phyloP scores from a whole-genome alignment of 2,888 invertebrate genomes.

The Morpho helenor region DNA sequence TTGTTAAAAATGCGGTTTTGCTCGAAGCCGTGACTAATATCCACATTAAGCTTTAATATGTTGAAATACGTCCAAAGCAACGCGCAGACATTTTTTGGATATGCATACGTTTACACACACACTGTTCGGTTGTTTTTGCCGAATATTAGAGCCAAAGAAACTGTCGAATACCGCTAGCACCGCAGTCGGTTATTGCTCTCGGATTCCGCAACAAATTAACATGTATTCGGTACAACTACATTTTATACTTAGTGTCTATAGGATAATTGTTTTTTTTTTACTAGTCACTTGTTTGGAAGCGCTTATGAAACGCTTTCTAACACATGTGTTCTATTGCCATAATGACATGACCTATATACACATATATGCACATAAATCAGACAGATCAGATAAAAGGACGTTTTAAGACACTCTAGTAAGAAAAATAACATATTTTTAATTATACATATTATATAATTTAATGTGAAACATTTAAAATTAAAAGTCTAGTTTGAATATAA shows the following conservation, averaged over 20 bases:
- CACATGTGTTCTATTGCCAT: conserved; percentile 16
- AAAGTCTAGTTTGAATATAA: no score
- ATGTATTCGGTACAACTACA: conserved; percentile 76
- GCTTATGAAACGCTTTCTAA: conserved; percentile 27
- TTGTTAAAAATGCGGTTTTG: conserved; percentile 16
- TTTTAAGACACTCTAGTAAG: no score
- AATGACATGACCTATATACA: conserved; percentile 15
- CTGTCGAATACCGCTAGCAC: conserved; percentile 75
- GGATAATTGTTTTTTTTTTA: conserved; percentile 48
- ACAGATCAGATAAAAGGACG: not conserved
- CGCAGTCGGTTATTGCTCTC: conserved; percentile 76
- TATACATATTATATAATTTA: no score
- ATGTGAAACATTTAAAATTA: no score
- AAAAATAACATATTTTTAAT: no score
- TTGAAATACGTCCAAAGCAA: conserved; percentile 56
- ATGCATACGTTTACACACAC: conserved; percentile 42
- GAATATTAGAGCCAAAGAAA: conserved; percentile 71
- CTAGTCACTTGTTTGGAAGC: conserved; percentile 25
- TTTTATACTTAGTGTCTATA: conserved; percentile 69
- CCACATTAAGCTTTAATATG: conserved; percentile 60
- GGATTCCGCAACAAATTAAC: conserved; percentile 79
- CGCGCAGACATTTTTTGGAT: conserved; percentile 42
- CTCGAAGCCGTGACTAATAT: conserved; percentile 45
- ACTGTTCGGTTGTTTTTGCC: conserved; percentile 60
- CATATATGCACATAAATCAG: not conserved